Evolutionary conservation across 2,113 vertebrate genomes (phyloP), one percentile per base, ranked within the genome.

Genomic region (Antigone vipio): DNA sequence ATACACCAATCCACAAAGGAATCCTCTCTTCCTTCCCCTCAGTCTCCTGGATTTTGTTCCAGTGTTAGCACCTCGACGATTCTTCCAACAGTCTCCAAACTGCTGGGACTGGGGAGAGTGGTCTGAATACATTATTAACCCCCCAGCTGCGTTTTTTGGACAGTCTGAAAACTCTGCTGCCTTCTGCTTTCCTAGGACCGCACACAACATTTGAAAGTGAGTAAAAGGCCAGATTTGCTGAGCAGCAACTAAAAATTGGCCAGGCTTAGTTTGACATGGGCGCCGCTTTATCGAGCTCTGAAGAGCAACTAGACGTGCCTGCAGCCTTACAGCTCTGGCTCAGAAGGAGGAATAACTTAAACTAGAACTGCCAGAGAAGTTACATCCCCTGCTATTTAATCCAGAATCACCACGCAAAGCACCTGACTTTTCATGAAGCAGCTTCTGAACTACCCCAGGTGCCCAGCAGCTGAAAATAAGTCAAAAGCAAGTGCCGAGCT

Each of bases 61-160:
- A 2, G 9, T 15, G 56, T 55, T 47, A 50, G 72, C 13, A 15
- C 22, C 60, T 49, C 4, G 7, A 1, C 10, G 30, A 45, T 20
- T 66, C 27, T 60, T 27, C n/a, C 40, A 60, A n/a, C 34, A 66
- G 60, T 4, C 42, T 84, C 72, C 68, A 69, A 52, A 12, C 17
- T 35, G 18, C 42, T 53, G 40, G 7, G 66, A 29, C 9, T 11
- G 15, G 34, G 21, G n/a, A 76, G 38, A 34, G 38, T 4, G 56
- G 15, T 49, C 38, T 59, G 21, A 60, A 44, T 6, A 0, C 1
- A 2, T 30, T 1, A 2, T 30, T 27, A 35, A 35, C 29, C 14
- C 12, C 59, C 14, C 2, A 1, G 26, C 13, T 56, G 22, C 22
- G 23, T 3, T 83, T 74, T 38, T 8, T 42, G 30, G 40, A 19